Conservation (phyloP, 2,888 invertebrate genomes). For the Iphiclides podalirius region DNA sequence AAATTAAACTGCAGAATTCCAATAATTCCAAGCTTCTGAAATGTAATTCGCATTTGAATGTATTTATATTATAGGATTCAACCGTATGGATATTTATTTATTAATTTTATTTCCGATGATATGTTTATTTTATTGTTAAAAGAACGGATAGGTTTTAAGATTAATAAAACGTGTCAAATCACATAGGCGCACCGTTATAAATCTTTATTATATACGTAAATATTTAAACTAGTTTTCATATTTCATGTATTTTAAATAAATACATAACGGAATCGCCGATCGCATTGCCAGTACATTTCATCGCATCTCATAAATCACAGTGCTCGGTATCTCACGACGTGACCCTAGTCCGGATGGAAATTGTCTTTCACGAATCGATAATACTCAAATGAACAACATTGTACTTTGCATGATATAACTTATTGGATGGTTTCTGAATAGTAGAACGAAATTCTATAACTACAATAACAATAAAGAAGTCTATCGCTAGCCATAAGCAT, state of each 20-base stretch:
- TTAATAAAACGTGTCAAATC: no score
- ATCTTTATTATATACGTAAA: no score
- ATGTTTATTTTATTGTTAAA: no score
- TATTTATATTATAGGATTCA: slow-evolving; percentile 1
- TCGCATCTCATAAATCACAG: slow-evolving; percentile 33
- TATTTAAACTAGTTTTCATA: no score
- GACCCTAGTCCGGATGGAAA: slow-evolving; percentile 41
- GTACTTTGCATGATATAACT: slow-evolving; percentile 3
- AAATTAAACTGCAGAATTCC: slow-evolving; percentile 20
- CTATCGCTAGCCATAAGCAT: no score
- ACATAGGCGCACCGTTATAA: no score
- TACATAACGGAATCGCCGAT: slow-evolving; percentile 10
- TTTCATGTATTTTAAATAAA: not conserved
- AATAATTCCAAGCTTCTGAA: slow-evolving; percentile 15
- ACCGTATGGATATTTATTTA: no score
- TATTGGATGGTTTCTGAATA: slow-evolving; percentile 7
- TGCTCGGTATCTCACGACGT: slow-evolving; percentile 33
- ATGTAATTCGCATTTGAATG: not conserved
- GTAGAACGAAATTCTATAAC: no score
- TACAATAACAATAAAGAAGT: no score
- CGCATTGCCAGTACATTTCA: slow-evolving; percentile 28
- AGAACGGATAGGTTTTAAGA: no score
- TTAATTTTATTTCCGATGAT: no score
- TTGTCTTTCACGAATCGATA: slow-evolving; percentile 65
- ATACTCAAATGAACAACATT: slow-evolving; percentile 33